A percentile compares a stretch with the other conserved stretches of the same genome.
These are phyloP conservation scores for Falco cherrug DNA, from an alignment of 2,797 vertebrate genomes.

Conservation along the genomic window DNA sequence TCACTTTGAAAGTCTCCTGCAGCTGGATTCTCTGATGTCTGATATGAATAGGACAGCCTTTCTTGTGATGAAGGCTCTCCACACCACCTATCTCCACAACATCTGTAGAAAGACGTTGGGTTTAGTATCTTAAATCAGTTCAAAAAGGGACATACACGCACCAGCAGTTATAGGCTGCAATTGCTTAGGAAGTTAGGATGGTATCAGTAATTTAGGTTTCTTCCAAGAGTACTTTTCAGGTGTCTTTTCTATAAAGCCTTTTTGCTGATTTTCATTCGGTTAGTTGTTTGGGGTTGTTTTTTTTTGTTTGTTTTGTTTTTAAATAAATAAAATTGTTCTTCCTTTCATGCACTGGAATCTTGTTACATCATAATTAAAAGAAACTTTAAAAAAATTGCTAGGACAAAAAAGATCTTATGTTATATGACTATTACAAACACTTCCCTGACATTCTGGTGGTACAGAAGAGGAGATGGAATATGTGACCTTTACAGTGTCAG, in stretches of 20 bases:
- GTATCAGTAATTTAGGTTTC: not conserved
- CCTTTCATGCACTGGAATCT: not conserved
- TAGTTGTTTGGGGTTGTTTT: not conserved
- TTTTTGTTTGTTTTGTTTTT: not conserved
- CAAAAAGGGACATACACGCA: not conserved
- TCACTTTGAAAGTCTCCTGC: not conserved
- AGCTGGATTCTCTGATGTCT: not conserved
- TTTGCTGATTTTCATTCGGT: not conserved
- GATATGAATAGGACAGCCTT: not conserved
- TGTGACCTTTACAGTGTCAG: not conserved
- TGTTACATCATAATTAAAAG: not conserved
- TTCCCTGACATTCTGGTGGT: slow-evolving; percentile 14
- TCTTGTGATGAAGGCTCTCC: not conserved
- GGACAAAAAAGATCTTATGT: not conserved
- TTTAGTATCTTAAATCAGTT: not conserved
- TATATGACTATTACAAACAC: not conserved
- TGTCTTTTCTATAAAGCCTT: not conserved
- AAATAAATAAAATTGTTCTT: not conserved
- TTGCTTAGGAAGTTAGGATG: not conserved
- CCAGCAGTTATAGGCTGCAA: not conserved
- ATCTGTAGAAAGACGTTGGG: not conserved
- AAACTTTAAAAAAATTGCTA: not conserved
- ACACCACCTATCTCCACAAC: not conserved
- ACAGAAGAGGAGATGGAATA: slow-evolving; percentile 1
- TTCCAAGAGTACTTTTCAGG: not conserved